Evolutionary conservation across 2,113 vertebrate species (phyloP).

Genomic region (Pogona vitticeps): DNA sequence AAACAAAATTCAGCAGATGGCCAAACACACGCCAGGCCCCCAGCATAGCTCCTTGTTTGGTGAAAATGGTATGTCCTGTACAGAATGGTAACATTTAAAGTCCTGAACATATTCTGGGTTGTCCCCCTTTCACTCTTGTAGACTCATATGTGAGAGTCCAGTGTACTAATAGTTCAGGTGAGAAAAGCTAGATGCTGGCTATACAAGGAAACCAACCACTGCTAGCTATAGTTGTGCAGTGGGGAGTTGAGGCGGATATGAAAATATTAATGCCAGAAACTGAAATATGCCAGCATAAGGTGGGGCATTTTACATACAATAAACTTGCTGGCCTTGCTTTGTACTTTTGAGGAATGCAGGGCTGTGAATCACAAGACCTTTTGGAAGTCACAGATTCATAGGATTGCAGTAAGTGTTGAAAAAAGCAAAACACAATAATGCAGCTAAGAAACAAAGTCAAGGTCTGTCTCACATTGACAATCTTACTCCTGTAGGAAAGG

Average conservation of each 20-base stretch:
- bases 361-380: no score
- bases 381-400: no score
- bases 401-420: background rate
- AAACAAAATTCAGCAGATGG: background rate
- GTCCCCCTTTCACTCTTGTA: slow-evolving; percentile 18
- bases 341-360: background rate
- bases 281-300: slow-evolving; percentile 21
- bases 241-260: background rate
- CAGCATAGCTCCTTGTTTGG: background rate
- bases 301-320: background rate
- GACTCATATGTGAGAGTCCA: slow-evolving; percentile 19
- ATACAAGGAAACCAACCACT: background rate
- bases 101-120: slow-evolving; percentile 23
- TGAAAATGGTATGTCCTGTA: background rate
- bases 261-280: slow-evolving; percentile 24
- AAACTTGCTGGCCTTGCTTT: slow-evolving; percentile 8
- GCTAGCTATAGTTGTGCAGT: background rate
- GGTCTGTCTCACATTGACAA: background rate
- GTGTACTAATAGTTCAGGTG: slow-evolving; percentile 2
- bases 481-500: slow-evolving; percentile 3
- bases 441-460: background rate
- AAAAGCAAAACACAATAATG: background rate
- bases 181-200: slow-evolving; percentile 3
- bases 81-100: background rate
- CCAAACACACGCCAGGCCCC: background rate